phyloP scores from a whole-genome alignment of 1,140 invertebrate species.

The Hycleus cichorii region DNA sequence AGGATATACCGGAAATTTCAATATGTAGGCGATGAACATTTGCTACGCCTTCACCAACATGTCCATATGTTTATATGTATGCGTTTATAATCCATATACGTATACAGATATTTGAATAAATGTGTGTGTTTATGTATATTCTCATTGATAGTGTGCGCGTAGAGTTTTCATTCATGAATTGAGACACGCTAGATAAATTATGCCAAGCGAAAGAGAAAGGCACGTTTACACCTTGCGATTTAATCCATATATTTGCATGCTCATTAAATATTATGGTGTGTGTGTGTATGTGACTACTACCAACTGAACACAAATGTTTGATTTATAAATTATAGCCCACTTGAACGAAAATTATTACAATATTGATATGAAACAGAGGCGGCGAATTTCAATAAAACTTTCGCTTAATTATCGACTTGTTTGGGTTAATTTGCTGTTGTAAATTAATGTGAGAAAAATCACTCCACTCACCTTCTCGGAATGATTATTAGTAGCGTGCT shows the following conservation, averaged over 20 bases:
- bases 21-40: constrained; percentile 11
- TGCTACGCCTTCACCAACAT: constrained; percentile 6
- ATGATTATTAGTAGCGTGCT: constrained; percentile 2
- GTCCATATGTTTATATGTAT: too few relatives aligned
- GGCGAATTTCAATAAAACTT: neutral
- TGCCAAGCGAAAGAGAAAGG: constrained; percentile 27
- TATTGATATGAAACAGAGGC: neutral
- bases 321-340: constrained; percentile 15
- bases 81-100: too few relatives aligned
- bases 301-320: constrained; percentile 13
- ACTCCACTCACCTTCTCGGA: constrained; percentile 8
- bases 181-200: constrained; percentile 27
- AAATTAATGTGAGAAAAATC: neutral
- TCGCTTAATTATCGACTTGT: too few relatives aligned
- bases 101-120: too few relatives aligned
- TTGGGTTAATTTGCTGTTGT: too few relatives aligned
- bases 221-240: constrained; percentile 25
- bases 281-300: constrained; percentile 2
- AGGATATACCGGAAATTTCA: constrained; percentile 11
- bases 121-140: neutral
- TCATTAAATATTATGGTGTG: constrained; percentile 3
- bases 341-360: neutral
- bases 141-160: constrained; percentile 11
- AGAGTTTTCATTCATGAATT: constrained; percentile 23
- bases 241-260: constrained; percentile 26